phyloP scores from a whole-genome alignment of 2,113 vertebrate genomes.

The Gasterosteus nipponicus region DNA sequence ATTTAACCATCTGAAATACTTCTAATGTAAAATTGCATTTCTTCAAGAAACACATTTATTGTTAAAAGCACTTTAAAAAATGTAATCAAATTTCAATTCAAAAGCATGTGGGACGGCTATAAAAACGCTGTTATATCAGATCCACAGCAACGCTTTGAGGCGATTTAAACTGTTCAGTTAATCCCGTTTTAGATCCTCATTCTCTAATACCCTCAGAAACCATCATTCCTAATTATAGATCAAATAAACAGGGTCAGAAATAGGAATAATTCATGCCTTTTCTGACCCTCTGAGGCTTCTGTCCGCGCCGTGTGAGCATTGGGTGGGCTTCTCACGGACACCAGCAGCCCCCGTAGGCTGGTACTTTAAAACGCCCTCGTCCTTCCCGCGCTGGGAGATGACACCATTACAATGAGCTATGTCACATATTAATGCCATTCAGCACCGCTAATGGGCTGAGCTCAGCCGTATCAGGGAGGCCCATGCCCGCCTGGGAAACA shows the following conservation, averaged over 20 bases:
- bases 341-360: slow-evolving; percentile 57
- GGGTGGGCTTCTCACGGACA: slow-evolving; percentile 62
- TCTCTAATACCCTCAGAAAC: too few species aligned
- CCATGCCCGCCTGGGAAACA: slow-evolving; percentile 70
- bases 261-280: slow-evolving; percentile 58
- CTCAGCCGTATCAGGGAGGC: slow-evolving; percentile 64
- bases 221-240: too few species aligned
- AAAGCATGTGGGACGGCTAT: too few species aligned
- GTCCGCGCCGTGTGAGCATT: slow-evolving; percentile 50
- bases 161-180: too few species aligned
- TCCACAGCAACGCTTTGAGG: too few species aligned
- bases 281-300: slow-evolving; percentile 50
- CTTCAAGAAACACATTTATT: too few species aligned
- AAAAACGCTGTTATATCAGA: too few species aligned
- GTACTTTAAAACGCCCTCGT: slow-evolving; percentile 71
- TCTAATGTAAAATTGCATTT: too few species aligned
- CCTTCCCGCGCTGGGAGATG: slow-evolving; percentile 60
- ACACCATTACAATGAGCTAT: slow-evolving; percentile 75
- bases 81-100: too few species aligned
- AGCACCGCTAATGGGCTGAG: slow-evolving; percentile 69
- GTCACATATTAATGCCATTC: slow-evolving; percentile 72
- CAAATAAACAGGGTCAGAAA: slow-evolving; percentile 20
- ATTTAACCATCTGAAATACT: too few species aligned
- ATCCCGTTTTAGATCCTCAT: too few species aligned
- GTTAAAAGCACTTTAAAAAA: too few species aligned